Evolutionary conservation across 2,113 vertebrate species (phyloP).

Genomic region (Rhineura floridana): DNA sequence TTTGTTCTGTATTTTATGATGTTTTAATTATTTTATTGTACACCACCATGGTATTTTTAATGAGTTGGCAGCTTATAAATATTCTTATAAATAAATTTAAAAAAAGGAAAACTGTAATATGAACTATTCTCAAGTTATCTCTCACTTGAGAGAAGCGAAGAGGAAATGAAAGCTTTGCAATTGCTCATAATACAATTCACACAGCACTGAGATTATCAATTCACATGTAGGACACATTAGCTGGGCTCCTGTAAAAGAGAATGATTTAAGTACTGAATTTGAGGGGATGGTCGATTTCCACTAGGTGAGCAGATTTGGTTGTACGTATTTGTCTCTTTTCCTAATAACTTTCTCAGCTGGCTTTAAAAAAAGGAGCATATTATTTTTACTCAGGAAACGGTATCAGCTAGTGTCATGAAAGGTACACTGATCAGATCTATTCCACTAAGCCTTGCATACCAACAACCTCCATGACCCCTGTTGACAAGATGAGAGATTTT

Average conservation of each 20-base stretch:
- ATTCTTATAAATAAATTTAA: background rate
- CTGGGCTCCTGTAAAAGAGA: background rate
- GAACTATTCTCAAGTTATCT: background rate
- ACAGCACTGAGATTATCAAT: conserved; percentile 13
- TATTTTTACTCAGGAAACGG: conserved; percentile 22
- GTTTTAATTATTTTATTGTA: too few species aligned
- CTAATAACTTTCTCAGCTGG: conserved; percentile 12
- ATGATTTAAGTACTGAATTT: background rate
- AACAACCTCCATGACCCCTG: background rate
- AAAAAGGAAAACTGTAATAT: background rate
- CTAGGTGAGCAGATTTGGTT: background rate
- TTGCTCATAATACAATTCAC: conserved; percentile 20
- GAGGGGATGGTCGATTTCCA: accelerated
- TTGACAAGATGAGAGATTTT: background rate
- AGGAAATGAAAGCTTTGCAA: conserved; percentile 31
- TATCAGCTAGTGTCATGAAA: background rate
- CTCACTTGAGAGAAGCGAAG: conserved; percentile 32
- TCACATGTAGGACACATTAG: background rate
- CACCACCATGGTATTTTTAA: too few species aligned
- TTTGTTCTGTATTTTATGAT: too few species aligned
- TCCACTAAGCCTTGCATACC: background rate
- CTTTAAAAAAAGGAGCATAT: conserved; percentile 10
- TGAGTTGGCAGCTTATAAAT: too few species aligned
- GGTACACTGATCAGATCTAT: background rate
- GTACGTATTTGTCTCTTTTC: background rate